These are phyloP conservation scores for Cherax destructor DNA, from an alignment of 1,140 invertebrate species.

Conservation along the genomic window DNA sequence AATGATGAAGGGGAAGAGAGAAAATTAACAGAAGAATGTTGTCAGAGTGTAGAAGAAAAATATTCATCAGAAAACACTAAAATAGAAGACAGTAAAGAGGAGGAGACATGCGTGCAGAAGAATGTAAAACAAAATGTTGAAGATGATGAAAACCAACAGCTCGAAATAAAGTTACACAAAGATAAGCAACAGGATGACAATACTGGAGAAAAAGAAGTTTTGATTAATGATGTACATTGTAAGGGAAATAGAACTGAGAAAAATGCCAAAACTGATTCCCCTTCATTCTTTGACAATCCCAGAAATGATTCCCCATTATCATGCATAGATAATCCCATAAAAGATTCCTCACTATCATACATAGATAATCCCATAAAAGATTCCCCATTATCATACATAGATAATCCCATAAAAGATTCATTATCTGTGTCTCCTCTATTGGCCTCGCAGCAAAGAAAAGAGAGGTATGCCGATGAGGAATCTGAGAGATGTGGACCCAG, in stretches of 20 bases:
- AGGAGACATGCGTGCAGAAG: not conserved
- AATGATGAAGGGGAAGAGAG: not conserved
- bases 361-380: too few species aligned
- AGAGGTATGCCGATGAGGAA: not conserved
- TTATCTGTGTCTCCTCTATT: not conserved
- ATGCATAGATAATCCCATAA: too few species aligned
- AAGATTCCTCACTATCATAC: too few species aligned
- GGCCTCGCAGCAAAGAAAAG: not conserved
- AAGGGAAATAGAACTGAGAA: not conserved
- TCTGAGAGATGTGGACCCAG: not conserved
- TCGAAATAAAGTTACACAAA: not conserved
- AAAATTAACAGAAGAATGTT: not conserved
- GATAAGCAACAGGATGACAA: not conserved
- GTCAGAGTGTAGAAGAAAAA: not conserved
- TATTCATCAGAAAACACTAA: not conserved
- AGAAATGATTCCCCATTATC: too few species aligned
- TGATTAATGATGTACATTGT: not conserved
- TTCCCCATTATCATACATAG: too few species aligned
- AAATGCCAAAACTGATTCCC: not conserved
- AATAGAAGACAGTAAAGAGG: not conserved
- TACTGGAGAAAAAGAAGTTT: not conserved
- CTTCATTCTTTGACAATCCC: not conserved
- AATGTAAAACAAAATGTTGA: not conserved
- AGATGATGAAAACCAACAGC: slow-evolving; percentile 10
- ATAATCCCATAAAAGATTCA: too few species aligned